phyloP scores from a whole-genome alignment of 2,797 vertebrate species.

The Eutrigla gurnardus region DNA sequence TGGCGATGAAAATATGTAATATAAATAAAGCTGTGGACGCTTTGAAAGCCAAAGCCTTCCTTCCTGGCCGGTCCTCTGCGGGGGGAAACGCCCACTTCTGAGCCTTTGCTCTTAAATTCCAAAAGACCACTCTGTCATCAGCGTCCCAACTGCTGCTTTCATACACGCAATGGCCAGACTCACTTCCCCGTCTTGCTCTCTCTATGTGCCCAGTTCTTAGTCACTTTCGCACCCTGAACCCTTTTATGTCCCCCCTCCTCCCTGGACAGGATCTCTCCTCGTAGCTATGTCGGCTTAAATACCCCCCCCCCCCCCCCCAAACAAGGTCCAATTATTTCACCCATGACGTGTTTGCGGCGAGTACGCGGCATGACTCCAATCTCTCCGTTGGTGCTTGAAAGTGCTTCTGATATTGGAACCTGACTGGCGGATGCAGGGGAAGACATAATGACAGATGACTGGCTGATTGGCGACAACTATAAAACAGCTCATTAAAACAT shows the following conservation, averaged over 20 bases:
- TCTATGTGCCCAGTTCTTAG: slow-evolving; percentile 54
- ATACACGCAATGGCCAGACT: slow-evolving; percentile 86
- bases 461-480: slow-evolving; percentile 67
- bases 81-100: slow-evolving; percentile 80
- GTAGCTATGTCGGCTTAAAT: slow-evolving; percentile 79
- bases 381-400: slow-evolving; percentile 56
- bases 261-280: slow-evolving; percentile 67
- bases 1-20: slow-evolving; percentile 88
- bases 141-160: slow-evolving; percentile 85
- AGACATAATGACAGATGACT: slow-evolving; percentile 73
- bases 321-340: slow-evolving; percentile 76
- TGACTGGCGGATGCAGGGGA: slow-evolving; percentile 68
- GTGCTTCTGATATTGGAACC: slow-evolving; percentile 73
- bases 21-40: slow-evolving; percentile 87
- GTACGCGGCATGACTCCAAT: slow-evolving; percentile 55
- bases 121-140: slow-evolving; percentile 89
- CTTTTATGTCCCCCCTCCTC: slow-evolving; percentile 83
- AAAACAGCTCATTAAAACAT: slow-evolving; percentile 58
- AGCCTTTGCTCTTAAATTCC: slow-evolving; percentile 85
- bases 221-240: slow-evolving; percentile 70
- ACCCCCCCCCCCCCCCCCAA: slow-evolving; percentile 35
- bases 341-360: slow-evolving; percentile 51
- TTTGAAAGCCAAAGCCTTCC: slow-evolving; percentile 89
- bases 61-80: slow-evolving; percentile 85
- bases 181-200: slow-evolving; percentile 72